Conservation (phyloP, 2,797 vertebrate species). For the Poeciliopsis paucimaculata region DNA sequence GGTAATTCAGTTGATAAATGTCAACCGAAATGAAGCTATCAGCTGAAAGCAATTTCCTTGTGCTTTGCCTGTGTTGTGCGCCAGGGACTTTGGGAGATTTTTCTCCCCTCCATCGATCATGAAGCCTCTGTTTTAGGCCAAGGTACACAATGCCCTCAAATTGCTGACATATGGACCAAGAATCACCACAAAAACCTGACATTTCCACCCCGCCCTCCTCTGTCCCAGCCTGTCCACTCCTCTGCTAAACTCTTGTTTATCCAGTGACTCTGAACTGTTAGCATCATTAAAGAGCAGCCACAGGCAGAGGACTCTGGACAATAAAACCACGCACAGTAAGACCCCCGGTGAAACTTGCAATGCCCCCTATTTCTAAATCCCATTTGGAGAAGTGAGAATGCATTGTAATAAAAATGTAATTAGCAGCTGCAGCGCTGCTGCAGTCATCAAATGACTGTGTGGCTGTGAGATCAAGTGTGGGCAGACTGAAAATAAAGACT, state of each 20-base stretch:
- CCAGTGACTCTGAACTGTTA: conserved; percentile 85
- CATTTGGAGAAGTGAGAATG: conserved; percentile 3
- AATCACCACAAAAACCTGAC: conserved; percentile 89
- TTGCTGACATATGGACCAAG: conserved; percentile 97
- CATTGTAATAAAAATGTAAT: conserved; percentile 33
- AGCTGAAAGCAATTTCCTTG: conserved; percentile 97
- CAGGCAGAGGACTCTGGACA: conserved; percentile 42
- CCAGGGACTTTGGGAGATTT: conserved; percentile 88
- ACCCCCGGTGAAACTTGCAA: conserved; percentile 12
- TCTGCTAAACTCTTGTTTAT: conserved; percentile 89
- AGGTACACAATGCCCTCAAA: conserved; percentile 98
- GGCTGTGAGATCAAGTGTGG: conserved; percentile 48
- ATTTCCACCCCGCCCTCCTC: conserved; percentile 74
- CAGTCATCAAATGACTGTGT: conserved; percentile 38
- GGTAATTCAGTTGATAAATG: conserved; percentile 92
- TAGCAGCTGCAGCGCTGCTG: conserved; percentile 14
- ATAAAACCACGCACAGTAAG: conserved; percentile 21
- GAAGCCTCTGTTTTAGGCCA: conserved; percentile 90
- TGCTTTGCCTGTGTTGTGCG: conserved; percentile 81
- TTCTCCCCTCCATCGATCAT: conserved; percentile 98
- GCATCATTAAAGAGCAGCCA: conserved; percentile 82
- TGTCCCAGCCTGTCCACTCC: conserved; percentile 77
- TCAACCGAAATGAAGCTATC: conserved; percentile 90
- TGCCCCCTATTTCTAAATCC: background rate
- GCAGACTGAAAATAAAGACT: conserved; percentile 52